These are phyloP conservation scores for Cotesia glomerata DNA, from an alignment of 1,140 invertebrate species.

Conservation along the genomic window DNA sequence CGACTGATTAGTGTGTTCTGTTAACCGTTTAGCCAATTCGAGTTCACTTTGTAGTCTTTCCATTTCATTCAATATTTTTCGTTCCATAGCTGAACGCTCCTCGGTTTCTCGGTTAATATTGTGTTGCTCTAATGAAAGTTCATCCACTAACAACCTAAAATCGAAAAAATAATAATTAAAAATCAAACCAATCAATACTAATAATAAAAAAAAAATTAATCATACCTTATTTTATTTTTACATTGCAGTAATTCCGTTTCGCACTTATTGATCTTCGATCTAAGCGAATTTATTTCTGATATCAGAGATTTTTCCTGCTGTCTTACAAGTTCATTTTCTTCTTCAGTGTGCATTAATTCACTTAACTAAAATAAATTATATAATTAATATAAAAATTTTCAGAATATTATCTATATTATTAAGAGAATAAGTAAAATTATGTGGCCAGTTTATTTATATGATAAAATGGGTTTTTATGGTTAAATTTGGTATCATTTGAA, in stretches of 20 bases:
- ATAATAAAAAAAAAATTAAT: background rate
- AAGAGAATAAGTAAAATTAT: too few species aligned
- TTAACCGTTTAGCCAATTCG: slow-evolving; percentile 80
- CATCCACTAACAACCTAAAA: slow-evolving; percentile 68
- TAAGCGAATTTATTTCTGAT: slow-evolving; percentile 81
- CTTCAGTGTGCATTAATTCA: slow-evolving; percentile 79
- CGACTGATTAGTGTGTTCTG: slow-evolving; percentile 80
- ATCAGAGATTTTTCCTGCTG: slow-evolving; percentile 86
- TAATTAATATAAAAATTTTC: slow-evolving; percentile 18
- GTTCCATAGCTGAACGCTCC: slow-evolving; percentile 24
- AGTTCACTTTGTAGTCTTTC: slow-evolving; percentile 48
- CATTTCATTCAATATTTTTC: slow-evolving; percentile 27
- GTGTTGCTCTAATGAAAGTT: slow-evolving; percentile 67
- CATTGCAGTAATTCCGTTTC: slow-evolving; percentile 87
- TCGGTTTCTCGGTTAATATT: slow-evolving; percentile 44
- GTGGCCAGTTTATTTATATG: too few species aligned
- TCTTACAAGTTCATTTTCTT: slow-evolving; percentile 86
- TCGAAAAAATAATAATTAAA: background rate
- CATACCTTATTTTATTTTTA: slow-evolving; percentile 84
- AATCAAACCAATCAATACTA: background rate
- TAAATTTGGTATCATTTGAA: too few species aligned
- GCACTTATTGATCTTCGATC: slow-evolving; percentile 84
- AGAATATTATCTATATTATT: too few species aligned
- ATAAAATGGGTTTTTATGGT: too few species aligned
- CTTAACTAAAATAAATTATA: slow-evolving; percentile 66